phyloP scores from a whole-genome alignment of 2,888 invertebrate genomes.

The Ellobium chinense region DNA sequence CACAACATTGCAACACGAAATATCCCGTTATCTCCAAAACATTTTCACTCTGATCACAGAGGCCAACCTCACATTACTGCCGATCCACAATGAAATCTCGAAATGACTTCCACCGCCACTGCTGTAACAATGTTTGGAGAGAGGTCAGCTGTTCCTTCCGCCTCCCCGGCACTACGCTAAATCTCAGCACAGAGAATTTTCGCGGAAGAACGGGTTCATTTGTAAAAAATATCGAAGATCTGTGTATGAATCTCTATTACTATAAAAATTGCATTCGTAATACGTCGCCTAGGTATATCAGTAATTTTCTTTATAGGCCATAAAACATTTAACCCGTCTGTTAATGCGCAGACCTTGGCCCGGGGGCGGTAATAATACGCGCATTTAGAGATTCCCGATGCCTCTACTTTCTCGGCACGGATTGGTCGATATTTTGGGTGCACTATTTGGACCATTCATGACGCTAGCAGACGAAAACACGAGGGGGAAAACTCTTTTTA shows the following conservation, averaged over 20 bases:
- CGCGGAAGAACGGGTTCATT: too few relatives aligned
- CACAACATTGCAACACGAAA: conserved; percentile 31
- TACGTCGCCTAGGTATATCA: too few relatives aligned
- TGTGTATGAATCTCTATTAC: too few relatives aligned
- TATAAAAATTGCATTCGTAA: too few relatives aligned
- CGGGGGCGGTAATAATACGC: not conserved
- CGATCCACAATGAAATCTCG: conserved; percentile 22
- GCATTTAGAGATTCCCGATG: not conserved
- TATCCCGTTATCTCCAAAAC: conserved; percentile 24
- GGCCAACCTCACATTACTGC: conserved; percentile 16
- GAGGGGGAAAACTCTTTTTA: too few relatives aligned
- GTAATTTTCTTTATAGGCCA: too few relatives aligned
- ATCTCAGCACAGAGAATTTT: not conserved
- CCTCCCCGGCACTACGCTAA: conserved; percentile 5
- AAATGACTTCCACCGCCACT: not conserved
- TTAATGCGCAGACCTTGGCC: not conserved
- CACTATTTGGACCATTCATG: not conserved
- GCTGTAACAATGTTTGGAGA: conserved; percentile 40
- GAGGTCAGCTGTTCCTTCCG: conserved; percentile 42
- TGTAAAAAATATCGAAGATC: too few relatives aligned
- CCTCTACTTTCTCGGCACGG: not conserved
- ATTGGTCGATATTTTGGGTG: conserved; percentile 31
- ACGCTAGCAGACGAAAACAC: not conserved
- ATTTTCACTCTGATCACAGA: not conserved
- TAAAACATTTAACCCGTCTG: not conserved